phyloP scores from a whole-genome alignment of 2,888 invertebrate genomes.

The Pterostichus niger region DNA sequence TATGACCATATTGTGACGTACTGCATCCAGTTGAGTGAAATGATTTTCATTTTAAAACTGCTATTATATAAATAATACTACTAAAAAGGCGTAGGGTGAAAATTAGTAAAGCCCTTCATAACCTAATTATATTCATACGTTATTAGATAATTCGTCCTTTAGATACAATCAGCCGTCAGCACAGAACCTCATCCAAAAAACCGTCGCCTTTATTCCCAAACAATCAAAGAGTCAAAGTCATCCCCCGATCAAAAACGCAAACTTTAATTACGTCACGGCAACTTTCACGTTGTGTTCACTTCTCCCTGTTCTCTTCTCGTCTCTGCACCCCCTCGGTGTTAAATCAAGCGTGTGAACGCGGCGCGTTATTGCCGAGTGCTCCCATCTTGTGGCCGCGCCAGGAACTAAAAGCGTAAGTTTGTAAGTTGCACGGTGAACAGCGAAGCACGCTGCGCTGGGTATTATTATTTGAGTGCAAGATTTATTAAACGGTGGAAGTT shows the following conservation, averaged over 20 bases:
- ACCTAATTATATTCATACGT: too few relatives aligned
- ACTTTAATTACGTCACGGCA: constrained; percentile 37
- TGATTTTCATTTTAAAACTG: too few relatives aligned
- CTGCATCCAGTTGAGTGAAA: too few relatives aligned
- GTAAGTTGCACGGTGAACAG: constrained; percentile 1
- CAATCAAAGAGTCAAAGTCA: constrained; percentile 5
- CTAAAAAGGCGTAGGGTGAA: too few relatives aligned
- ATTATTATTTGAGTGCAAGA: too few relatives aligned
- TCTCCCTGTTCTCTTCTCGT: constrained; percentile 4
- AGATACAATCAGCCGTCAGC: too few relatives aligned
- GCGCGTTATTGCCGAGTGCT: constrained; percentile 2
- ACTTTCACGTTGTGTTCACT: constrained; percentile 27
- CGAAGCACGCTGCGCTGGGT: not conserved
- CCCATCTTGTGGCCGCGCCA: constrained; percentile 16
- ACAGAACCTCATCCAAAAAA: too few relatives aligned
- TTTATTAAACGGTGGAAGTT: too few relatives aligned
- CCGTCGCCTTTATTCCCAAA: not conserved
- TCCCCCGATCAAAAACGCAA: constrained; percentile 36
- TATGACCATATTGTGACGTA: too few relatives aligned
- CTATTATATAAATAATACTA: too few relatives aligned
- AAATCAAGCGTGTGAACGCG: constrained; percentile 28
- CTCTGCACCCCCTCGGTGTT: not conserved
- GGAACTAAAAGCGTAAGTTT: constrained; percentile 51
- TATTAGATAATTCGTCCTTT: too few relatives aligned
- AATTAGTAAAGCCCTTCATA: too few relatives aligned